A percentile compares a stretch with the other conserved stretches of the same genome.
Evolutionary conservation across 2,888 invertebrate species (phyloP).

Genomic region (Acrobasis consociella): DNA sequence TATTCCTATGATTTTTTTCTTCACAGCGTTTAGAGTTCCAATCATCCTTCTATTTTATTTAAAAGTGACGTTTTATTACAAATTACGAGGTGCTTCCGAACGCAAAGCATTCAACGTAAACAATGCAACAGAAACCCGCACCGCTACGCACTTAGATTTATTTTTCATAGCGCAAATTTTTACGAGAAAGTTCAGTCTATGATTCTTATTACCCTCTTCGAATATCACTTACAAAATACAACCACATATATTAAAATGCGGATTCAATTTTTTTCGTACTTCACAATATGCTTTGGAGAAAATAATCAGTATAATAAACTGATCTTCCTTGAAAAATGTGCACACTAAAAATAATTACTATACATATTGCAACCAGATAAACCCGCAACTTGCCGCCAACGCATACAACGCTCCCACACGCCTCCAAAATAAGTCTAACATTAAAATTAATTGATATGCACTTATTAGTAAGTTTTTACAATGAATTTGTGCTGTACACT

Average conservation of each 20-base stretch:
- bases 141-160: neutral
- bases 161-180: no score
- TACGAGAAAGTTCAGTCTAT: no score
- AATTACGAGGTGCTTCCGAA: neutral
- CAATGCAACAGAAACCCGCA: conserved; percentile 7
- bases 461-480: conserved; percentile 77
- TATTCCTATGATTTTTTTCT: neutral
- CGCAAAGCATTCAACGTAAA: conserved; percentile 11
- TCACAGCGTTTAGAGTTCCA: neutral
- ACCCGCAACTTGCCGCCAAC: conserved; percentile 36
- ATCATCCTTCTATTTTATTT: neutral
- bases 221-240: no score
- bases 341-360: neutral
- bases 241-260: no score
- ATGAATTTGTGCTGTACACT: conserved; percentile 80
- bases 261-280: no score
- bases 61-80: neutral
- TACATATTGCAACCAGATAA: conserved; percentile 38
- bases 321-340: no score
- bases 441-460: conserved; percentile 80
- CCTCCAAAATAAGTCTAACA: conserved; percentile 70
- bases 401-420: conserved; percentile 49
- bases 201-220: no score
- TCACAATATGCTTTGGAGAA: no score
- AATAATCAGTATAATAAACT: no score